phyloP scores from a whole-genome alignment of 1,140 invertebrate genomes.

The Heliconius eleuchia region DNA sequence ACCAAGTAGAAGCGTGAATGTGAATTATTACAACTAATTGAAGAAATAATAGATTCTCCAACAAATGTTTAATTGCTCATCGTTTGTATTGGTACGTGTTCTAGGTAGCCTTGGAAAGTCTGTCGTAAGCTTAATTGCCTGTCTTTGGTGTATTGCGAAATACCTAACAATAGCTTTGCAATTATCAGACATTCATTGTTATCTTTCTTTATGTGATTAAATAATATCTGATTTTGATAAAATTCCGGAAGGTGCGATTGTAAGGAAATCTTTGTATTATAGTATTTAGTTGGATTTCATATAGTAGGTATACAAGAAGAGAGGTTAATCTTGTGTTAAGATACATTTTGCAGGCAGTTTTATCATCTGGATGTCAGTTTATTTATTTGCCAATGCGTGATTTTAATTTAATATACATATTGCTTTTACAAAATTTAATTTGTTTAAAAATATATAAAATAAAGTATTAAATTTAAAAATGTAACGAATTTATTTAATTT shows the following conservation, averaged over 20 bases:
- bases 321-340: neutral
- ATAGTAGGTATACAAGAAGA: neutral
- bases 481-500: too few relatives aligned
- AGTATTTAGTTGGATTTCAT: neutral
- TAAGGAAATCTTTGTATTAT: conserved; percentile 18
- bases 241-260: conserved; percentile 26
- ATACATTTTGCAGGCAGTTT: neutral
- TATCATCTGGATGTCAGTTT: neutral
- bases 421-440: too few relatives aligned
- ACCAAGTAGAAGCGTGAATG: neutral
- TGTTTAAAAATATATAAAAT: neutral
- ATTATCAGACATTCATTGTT: conserved; percentile 29
- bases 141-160: conserved; percentile 35
- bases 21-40: conserved; percentile 26
- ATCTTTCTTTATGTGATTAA: conserved; percentile 27
- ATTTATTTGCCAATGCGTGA: neutral
- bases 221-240: conserved; percentile 31
- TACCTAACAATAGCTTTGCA: conserved; percentile 28
- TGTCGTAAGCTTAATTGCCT: conserved; percentile 37
- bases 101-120: conserved; percentile 25
- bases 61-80: conserved; percentile 25
- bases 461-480: too few relatives aligned
- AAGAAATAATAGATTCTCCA: conserved; percentile 21
- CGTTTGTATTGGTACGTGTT: conserved; percentile 27
- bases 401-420: too few relatives aligned